These are phyloP conservation scores for Smutsia temminckii DNA, from an alignment of 2,797 vertebrate genomes.

Conservation along the genomic window DNA sequence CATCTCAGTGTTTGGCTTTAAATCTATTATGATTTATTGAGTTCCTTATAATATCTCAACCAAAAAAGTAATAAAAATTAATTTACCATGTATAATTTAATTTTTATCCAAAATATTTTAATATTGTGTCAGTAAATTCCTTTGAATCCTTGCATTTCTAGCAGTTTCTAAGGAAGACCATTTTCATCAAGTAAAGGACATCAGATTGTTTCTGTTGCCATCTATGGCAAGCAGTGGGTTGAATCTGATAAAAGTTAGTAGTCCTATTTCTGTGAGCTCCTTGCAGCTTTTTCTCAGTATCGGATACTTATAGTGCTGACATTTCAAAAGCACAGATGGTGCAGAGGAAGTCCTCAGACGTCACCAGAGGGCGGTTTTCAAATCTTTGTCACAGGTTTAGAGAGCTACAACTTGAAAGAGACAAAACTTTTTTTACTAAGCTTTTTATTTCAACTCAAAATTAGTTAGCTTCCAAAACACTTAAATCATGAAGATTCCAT, in stretches of 20 bases:
- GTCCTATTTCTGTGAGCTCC: constrained; percentile 80
- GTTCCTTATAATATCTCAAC: neutral
- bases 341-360: constrained; percentile 82
- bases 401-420: constrained; percentile 71
- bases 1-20: neutral
- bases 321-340: constrained; percentile 82
- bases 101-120: constrained; percentile 38
- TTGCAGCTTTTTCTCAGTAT: constrained; percentile 79
- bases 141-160: constrained; percentile 30
- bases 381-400: constrained; percentile 76
- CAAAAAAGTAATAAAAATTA: neutral
- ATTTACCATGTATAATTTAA: neutral
- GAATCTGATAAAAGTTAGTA: constrained; percentile 73
- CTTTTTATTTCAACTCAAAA: constrained; percentile 55
- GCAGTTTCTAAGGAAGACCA: constrained; percentile 40
- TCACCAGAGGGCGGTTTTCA: constrained; percentile 80
- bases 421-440: constrained; percentile 70
- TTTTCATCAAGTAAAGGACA: constrained; percentile 69
- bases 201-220: constrained; percentile 67
- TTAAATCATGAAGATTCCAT: neutral
- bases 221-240: constrained; percentile 77
- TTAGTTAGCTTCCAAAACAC: constrained; percentile 25
- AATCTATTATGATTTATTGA: neutral
- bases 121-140: neutral
- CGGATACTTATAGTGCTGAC: constrained; percentile 82